Evolutionary conservation across 1,140 invertebrate species (phyloP), one percentile per base, ranked within the genome.

Genomic region (Zaprionus vittiger): DNA sequence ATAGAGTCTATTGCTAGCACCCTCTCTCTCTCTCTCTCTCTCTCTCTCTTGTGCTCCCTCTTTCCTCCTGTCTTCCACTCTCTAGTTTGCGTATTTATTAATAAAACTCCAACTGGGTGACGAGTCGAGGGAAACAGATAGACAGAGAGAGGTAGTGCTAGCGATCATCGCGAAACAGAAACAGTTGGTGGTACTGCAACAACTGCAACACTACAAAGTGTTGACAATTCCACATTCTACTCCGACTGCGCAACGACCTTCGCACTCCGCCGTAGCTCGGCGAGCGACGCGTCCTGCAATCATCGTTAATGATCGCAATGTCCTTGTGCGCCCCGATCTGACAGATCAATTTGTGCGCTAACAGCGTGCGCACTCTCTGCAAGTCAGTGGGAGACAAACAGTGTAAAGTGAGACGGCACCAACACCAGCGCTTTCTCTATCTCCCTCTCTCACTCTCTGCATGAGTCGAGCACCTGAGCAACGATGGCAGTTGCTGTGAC

Each of bases 271-370:
- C 12, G 41, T n/a, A 47, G 41, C 41, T 9, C n/a, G 41, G 31
- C 37, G 47, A 28, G 17, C 64, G 61, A 41, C 61, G 44, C 59
- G 61, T 79, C 77, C 71, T 67, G 79, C 86, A 91, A 89, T 89
- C 85, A 89, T 89, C 86, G 86, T 89, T 89, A 89, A 89, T 90
- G 85, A 89, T 89, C 66, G 73, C 85, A 90, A 89, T 85, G 85
- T 89, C 85, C 85, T 89, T 89, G 85, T 89, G 79, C 79, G 76
- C 67, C 71, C 68, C 67, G 61, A 90, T 81, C 81, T 85, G 81
- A 89, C 85, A 90, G 81, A 89, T 89, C 84, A 89, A 89, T 89
- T 90, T 90, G 75, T 89, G 81, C 73, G 79, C 85, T 85, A 89
- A 89, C 84, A 87, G 84, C 84, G 77, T 84, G 84, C 73, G 71